These are phyloP conservation scores for Lasius platythorax DNA, from an alignment of 2,888 invertebrate genomes.

Conservation along the genomic window DNA sequence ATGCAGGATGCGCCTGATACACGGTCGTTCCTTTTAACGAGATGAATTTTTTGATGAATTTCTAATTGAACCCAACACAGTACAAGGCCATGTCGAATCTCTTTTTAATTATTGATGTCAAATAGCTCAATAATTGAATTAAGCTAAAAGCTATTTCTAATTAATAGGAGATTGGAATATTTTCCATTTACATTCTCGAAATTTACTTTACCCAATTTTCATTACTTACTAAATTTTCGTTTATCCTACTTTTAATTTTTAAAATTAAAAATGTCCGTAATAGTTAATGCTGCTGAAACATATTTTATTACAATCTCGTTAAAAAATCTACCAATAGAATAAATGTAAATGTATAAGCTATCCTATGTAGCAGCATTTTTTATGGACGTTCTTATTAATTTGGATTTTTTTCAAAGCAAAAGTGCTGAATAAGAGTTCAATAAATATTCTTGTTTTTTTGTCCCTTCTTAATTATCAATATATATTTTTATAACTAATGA, in stretches of 20 bases:
- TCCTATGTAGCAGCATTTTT: background rate
- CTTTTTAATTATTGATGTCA: background rate
- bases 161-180: background rate
- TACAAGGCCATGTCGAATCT: background rate
- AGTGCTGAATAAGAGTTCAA: background rate
- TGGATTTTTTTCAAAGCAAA: background rate
- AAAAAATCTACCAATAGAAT: background rate
- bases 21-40: slow-evolving; percentile 5
- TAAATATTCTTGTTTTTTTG: background rate
- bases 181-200: background rate
- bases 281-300: background rate
- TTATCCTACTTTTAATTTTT: background rate
- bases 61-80: background rate
- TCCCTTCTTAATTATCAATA: no score
- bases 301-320: background rate
- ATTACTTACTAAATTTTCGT: background rate
- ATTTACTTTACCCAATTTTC: background rate
- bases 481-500: background rate
- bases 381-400: background rate
- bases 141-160: background rate
- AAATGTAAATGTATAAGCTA: background rate
- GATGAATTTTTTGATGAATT: slow-evolving; percentile 20
- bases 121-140: background rate
- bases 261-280: background rate
- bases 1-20: background rate